phyloP scores from a whole-genome alignment of 2,113 vertebrate species.

The human (Homo sapiens) region GRCh38 chr20:5206501-5207000 shows the following conservation, averaged over 20 bases:
- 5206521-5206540: no score
- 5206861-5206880: background rate
- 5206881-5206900: background rate
- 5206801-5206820: background rate
- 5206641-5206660: no score
- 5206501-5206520: no score
- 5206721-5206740: rapidly evolving
- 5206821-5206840: background rate
- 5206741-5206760: background rate
- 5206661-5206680: no score
- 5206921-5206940: background rate
- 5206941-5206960: background rate
- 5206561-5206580: no score
- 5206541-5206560: no score
- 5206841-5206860: background rate
- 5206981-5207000: background rate
- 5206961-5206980: background rate
- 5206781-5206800: background rate
- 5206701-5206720: no score
- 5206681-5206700: no score
- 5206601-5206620: no score
- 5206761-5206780: background rate
- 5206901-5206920: background rate
- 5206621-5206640: no score
- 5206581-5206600: no score